Evolutionary conservation across 1,140 invertebrate species (phyloP).

Genomic region (Drosophila neocordata): DNA sequence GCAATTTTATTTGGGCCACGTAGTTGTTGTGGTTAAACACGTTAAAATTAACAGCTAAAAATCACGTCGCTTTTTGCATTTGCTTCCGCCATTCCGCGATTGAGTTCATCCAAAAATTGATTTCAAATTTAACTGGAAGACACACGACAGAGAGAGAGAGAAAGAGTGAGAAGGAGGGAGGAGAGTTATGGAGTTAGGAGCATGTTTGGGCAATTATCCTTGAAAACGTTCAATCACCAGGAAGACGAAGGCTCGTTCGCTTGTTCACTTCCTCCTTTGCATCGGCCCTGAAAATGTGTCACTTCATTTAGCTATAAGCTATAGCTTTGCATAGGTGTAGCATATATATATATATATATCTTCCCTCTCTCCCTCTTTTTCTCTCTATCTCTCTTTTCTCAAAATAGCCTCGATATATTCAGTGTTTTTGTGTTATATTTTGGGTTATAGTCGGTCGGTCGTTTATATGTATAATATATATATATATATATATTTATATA

Average conservation of each 20-base stretch:
- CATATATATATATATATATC: not conserved
- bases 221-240: constrained; percentile 71
- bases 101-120: constrained; percentile 35
- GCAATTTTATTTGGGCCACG: constrained; percentile 60
- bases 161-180: no score
- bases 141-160: no score
- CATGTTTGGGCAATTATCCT: constrained; percentile 55
- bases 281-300: constrained; percentile 68
- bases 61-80: constrained; percentile 59
- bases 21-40: constrained; percentile 56
- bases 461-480: not conserved
- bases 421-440: constrained; percentile 6
- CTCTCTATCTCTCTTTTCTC: constrained; percentile 21
- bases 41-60: constrained; percentile 65
- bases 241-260: constrained; percentile 59
- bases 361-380: not conserved
- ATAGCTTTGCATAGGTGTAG: not conserved
- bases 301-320: constrained; percentile 45
- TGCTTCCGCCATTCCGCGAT: constrained; percentile 57
- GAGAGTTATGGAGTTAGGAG: no score
- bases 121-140: constrained; percentile 15
- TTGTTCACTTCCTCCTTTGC: constrained; percentile 18
- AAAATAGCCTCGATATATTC: constrained; percentile 31
- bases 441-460: constrained; percentile 2
- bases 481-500: constrained; percentile 48